Evolutionary conservation across 2,888 invertebrate species (phyloP).

Genomic region (Autographa gamma): DNA sequence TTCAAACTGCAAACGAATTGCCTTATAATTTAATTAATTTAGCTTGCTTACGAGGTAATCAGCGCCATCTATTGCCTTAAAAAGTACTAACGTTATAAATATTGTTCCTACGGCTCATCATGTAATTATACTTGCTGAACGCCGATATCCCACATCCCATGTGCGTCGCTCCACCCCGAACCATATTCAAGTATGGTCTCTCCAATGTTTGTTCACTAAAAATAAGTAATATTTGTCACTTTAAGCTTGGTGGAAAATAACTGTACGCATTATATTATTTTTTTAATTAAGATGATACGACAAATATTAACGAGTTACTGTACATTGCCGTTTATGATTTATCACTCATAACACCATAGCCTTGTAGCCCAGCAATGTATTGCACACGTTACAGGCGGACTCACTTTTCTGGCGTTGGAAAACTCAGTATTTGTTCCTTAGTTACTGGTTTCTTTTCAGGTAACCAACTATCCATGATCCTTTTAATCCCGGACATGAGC

Average conservation of each 20-base stretch:
- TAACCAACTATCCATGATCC: not conserved
- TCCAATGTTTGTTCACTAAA: conserved; percentile 15
- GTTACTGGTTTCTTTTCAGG: not conserved
- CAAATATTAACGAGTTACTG: no score
- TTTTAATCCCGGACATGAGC: conserved; percentile 17
- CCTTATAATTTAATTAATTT: no score
- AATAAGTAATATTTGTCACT: not conserved
- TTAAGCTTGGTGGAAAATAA: no score
- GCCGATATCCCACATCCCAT: conserved; percentile 48
- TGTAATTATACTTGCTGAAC: conserved; percentile 30
- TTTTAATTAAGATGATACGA: no score
- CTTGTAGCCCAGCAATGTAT: no score
- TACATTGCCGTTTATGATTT: no score
- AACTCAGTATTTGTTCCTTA: not conserved
- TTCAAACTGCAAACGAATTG: no score
- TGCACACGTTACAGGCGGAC: not conserved
- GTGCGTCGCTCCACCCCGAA: conserved; percentile 37
- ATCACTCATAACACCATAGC: no score
- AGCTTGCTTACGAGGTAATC: not conserved
- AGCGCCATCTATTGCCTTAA: not conserved
- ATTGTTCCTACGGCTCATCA: conserved; percentile 8
- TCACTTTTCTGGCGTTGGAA: conserved; percentile 27
- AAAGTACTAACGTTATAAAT: conserved; percentile 39
- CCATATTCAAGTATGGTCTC: conserved; percentile 28
- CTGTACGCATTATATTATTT: no score